Evolutionary conservation across 2,888 invertebrate species (phyloP), one percentile per base, ranked within the genome.

Genomic region (Agrochola macilenta): DNA sequence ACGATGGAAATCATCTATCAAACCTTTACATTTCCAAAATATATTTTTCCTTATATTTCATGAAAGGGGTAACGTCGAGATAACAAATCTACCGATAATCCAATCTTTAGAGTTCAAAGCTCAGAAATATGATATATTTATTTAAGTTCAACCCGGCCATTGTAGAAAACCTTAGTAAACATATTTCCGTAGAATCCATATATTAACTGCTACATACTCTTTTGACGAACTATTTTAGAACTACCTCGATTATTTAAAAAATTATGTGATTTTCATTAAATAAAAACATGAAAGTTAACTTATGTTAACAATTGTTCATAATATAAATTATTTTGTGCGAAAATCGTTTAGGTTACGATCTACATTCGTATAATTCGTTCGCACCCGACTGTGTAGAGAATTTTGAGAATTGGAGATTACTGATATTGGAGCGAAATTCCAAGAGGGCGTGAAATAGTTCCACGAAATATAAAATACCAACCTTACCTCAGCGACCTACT

Each of bases 401-500:
- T 86, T 78, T 88, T 82, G 82, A 82, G 89, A 90, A 88, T 91
- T 88, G 87, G 83, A 89, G 87, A 89, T 90, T 84, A 82, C 82
- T 85, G 85, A 87, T 89, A 89, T 90, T 81, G 89, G 84, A 85
- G 83, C 81, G 82, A 86, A 87, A 90, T 90, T 83, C 87, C 89
- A 84, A 87, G 85, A 87, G 75, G 73, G 89, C 89, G 90, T 90
- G 89, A 91, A 91, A 92, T 92, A 90, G 91, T 89, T 91, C 81
- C 85, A 84, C 84, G 87, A 88, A 81, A 88, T 90, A 90, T 89
- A 89, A 90, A 88, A 90, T 90, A 87, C 88, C 86, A 66, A 77
- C 72, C 74, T 81, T 71, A 86, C 77, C 81, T 81, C 78, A 77
- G 72, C 61, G 82, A 84, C 89, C 87, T 86, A 86, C 68, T 84